Evolutionary conservation across 1,140 invertebrate species (phyloP).

Genomic region (Anoplophora glabripennis): DNA sequence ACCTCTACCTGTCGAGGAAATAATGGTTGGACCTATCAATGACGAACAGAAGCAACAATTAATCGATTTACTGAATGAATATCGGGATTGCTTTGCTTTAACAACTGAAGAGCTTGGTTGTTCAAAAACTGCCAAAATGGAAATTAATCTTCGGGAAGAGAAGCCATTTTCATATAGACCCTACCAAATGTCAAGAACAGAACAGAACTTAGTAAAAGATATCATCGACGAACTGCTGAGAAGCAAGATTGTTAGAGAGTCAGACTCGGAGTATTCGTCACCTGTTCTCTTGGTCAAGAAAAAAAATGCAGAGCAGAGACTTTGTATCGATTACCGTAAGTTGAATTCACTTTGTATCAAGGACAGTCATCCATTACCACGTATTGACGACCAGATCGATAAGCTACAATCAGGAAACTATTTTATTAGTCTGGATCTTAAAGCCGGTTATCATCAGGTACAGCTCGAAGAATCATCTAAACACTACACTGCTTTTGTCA

Average conservation of each 20-base stretch:
- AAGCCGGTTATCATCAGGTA: conserved; percentile 32
- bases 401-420: conserved; percentile 24
- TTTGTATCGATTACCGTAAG: conserved; percentile 45
- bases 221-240: conserved; percentile 36
- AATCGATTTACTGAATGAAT: too few relatives aligned
- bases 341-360: conserved; percentile 12
- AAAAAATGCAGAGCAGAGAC: conserved; percentile 35
- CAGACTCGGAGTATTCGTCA: conserved; percentile 41
- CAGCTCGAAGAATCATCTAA: conserved; percentile 40
- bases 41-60: too few relatives aligned
- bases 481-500: conserved; percentile 35
- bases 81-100: too few relatives aligned
- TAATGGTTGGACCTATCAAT: too few relatives aligned
- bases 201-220: too few relatives aligned
- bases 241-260: conserved; percentile 36
- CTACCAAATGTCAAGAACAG: too few relatives aligned
- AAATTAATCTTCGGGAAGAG: too few relatives aligned
- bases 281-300: conserved; percentile 38
- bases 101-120: too few relatives aligned
- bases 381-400: conserved; percentile 45
- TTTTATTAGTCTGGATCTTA: conserved; percentile 38
- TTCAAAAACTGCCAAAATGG: too few relatives aligned
- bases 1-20: too few relatives aligned
- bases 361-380: conserved; percentile 36
- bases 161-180: too few relatives aligned